These are phyloP conservation scores for Mellilla xanthometata DNA, from an alignment of 2,888 invertebrate genomes.

Conservation along the genomic window DNA sequence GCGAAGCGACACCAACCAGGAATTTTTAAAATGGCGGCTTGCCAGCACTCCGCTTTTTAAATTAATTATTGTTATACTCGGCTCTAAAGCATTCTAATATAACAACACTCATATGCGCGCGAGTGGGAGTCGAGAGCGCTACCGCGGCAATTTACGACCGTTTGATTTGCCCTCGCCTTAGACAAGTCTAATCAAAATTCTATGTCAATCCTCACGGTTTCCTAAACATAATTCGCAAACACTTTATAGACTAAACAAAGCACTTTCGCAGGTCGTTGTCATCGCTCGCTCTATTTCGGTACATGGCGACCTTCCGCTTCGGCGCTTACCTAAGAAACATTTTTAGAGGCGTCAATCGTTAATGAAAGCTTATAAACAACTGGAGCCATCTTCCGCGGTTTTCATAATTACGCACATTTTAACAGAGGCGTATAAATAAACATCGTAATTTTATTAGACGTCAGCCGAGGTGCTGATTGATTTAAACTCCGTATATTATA, in stretches of 20 bases:
- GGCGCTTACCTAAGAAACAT: constrained; percentile 18
- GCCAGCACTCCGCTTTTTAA: constrained; percentile 73
- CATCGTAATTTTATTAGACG: constrained; percentile 31
- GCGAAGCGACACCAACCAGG: constrained; percentile 38
- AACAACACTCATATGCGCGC: constrained; percentile 59
- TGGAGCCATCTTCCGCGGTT: constrained; percentile 20
- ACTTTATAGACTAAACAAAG: constrained; percentile 21
- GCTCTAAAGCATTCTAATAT: constrained; percentile 73
- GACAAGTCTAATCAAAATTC: constrained; percentile 57
- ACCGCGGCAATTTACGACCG: constrained; percentile 63
- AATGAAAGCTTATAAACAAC: constrained; percentile 28
- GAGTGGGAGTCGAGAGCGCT: constrained; percentile 55
- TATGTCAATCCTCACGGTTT: constrained; percentile 54
- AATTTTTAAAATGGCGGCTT: constrained; percentile 66
- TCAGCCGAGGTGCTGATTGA: constrained; percentile 24
- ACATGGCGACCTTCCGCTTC: constrained; percentile 6
- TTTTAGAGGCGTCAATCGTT: constrained; percentile 30
- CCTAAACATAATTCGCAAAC: constrained; percentile 31
- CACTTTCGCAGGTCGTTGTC: constrained; percentile 22
- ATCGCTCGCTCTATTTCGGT: constrained; percentile 11
- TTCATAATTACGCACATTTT: constrained; percentile 31
- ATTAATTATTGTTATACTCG: constrained; percentile 80
- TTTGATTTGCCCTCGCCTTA: constrained; percentile 73
- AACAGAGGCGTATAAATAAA: constrained; percentile 29
- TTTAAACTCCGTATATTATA: constrained; percentile 24